phyloP scores from a whole-genome alignment of 37 sponge, comb jelly and placozoan species.

The Corticium candelabrum region DNA sequence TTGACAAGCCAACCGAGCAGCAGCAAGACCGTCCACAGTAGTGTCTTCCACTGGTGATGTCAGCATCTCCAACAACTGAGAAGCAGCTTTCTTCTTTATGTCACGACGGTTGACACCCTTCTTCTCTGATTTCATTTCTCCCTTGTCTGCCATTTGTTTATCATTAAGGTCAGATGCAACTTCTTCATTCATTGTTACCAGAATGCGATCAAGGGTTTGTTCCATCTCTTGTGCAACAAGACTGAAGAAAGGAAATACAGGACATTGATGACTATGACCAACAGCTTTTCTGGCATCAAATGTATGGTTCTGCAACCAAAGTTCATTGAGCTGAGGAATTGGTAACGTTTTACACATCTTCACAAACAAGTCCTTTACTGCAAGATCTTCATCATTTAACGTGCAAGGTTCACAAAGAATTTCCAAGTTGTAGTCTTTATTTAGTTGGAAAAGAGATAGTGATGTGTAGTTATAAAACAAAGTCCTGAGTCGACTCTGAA shows the following conservation, averaged over 20 bases:
- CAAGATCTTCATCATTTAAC: background rate
- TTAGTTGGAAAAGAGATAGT: constrained; percentile 54
- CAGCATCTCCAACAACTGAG: too few relatives aligned
- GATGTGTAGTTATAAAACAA: constrained; percentile 56
- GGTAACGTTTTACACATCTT: constrained; percentile 27
- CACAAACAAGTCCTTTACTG: constrained; percentile 33
- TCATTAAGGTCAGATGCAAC: background rate
- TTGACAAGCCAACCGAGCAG: background rate
- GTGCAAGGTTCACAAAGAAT: constrained; percentile 7
- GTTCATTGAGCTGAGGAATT: constrained; percentile 34
- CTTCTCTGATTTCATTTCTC: background rate
- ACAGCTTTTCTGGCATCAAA: constrained; percentile 6
- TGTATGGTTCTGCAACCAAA: constrained; percentile 10
- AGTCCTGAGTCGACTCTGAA: constrained; percentile 50
- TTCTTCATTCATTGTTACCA: too few relatives aligned
- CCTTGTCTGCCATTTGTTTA: too few relatives aligned
- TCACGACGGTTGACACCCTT: background rate
- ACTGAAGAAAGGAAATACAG: constrained; percentile 17
- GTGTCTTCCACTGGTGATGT: background rate
- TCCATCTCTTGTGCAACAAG: background rate
- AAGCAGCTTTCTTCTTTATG: background rate
- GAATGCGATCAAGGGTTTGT: background rate
- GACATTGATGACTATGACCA: constrained; percentile 2
- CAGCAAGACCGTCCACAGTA: background rate
- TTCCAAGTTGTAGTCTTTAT: constrained; percentile 52